Base-by-base conservation (phyloP, 1,140 invertebrate species). In the Odontomachus brunneus region DNA sequence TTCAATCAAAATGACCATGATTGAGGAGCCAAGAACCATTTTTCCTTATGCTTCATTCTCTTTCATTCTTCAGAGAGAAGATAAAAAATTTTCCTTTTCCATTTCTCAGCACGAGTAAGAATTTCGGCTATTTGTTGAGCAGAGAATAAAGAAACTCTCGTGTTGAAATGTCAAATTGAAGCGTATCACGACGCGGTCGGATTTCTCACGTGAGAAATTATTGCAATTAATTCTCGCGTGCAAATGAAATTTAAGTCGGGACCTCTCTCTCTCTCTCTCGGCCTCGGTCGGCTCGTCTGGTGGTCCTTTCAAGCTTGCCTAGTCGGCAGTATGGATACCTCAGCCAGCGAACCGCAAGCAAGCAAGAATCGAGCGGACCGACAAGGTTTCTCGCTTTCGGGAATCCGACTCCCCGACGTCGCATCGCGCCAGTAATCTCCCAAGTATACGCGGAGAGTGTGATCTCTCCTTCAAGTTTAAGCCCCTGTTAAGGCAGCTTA, bases 401-500 rank as follows among this genome's bases (percentile, higher is more conserved):
- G 24, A 59, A 82, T 78, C 59, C 51, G 57, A 87, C 53, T 84
- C 48, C 74, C 49, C 62, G 33, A 62, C 65, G 55, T 44, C 49
- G n/a, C 65, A 44, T 57, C 66, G 44, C 48, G 44, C 33, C 55
- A 55, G 83, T 88, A 88, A 88, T 88, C 87, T 88, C 78, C 38
- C 26, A 55, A 82, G 59, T 85, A 88, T 71, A 84, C 82, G 65
- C 67, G 74, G 69, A 76, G 69, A 76, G 55, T 48, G 83, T 62
- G 87, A 88, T 88, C 83, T 88, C 87, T 78, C 71, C 60, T 78
- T 71, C 48, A 88, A 88, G 63, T 88, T 85, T 88, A 88, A 88
- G 83, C 87, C 62, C 44, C 57, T 57, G 87, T 85, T 88, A 88
- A 88, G 87, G 85, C 83, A 87, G 87, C 86, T 89, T 89, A 88